Percentiles rank a stretch among this genome's conserved stretches.
These are phyloP conservation scores for Eulacestoma nigropectus DNA, from an alignment of 2,113 vertebrate genomes.

Conservation along the genomic window DNA sequence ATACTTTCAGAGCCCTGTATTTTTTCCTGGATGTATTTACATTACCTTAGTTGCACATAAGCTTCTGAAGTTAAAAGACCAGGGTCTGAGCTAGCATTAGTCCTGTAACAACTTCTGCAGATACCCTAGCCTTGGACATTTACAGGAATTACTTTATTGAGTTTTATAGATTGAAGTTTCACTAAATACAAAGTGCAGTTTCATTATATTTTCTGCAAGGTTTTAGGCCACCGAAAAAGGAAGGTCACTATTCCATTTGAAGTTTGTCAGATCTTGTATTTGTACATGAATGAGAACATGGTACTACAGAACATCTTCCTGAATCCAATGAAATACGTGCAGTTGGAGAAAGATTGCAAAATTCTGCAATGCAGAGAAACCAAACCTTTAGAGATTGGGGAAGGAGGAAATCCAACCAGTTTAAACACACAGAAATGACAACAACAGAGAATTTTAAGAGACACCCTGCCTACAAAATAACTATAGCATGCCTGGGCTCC, in stretches of 20 bases:
- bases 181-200: not conserved
- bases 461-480: not conserved
- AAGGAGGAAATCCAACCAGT: not conserved
- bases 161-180: not conserved
- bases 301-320: not conserved
- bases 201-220: not conserved
- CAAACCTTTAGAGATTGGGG: not conserved
- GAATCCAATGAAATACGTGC: not conserved
- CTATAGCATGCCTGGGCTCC: not conserved
- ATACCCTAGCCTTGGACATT: not conserved
- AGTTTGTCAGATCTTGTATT: not conserved
- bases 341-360: not conserved
- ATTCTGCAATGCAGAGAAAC: not conserved
- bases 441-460: not conserved
- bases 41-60: not conserved
- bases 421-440: not conserved
- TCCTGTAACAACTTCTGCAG: not conserved
- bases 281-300: not conserved
- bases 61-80: not conserved
- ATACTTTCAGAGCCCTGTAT: not conserved
- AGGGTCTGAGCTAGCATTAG: not conserved
- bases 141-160: not conserved
- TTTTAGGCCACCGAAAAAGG: not conserved
- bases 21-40: not conserved
- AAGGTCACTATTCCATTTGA: not conserved